Conservation (phyloP, 2,113 vertebrate species). For the Gyps fulvus region DNA sequence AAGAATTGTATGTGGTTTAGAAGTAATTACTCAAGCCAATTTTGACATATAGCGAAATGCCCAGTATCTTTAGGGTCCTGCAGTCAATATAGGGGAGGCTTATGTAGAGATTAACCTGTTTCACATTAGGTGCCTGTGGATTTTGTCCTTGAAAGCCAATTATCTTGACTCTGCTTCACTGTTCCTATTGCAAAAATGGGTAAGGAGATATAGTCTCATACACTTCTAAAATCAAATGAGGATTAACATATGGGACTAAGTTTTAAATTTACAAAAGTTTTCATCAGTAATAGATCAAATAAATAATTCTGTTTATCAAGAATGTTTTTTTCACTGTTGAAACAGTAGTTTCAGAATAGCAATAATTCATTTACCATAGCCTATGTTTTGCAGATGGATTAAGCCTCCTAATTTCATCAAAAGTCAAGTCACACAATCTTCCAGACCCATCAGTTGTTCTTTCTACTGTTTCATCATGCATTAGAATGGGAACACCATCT, state of each 20-base stretch:
- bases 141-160: background rate
- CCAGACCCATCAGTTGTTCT: slow-evolving; percentile 92
- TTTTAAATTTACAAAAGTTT: background rate
- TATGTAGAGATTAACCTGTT: background rate
- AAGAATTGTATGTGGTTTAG: background rate
- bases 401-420: slow-evolving; percentile 82
- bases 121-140: background rate
- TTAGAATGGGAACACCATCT: slow-evolving; percentile 89
- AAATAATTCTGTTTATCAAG: background rate
- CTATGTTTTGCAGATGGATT: slow-evolving; percentile 91
- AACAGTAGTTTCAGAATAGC: background rate
- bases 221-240: background rate
- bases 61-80: background rate
- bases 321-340: background rate
- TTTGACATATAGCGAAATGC: background rate
- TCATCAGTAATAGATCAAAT: background rate
- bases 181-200: background rate
- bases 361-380: slow-evolving; percentile 74
- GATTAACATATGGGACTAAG: background rate
- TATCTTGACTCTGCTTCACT: background rate
- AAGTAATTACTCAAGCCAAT: background rate
- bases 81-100: background rate
- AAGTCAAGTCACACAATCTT: slow-evolving; percentile 78
- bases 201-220: background rate
- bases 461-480: slow-evolving; percentile 93